Conservation (phyloP, 2,888 invertebrate species). For the Drosophila picticornis region DNA sequence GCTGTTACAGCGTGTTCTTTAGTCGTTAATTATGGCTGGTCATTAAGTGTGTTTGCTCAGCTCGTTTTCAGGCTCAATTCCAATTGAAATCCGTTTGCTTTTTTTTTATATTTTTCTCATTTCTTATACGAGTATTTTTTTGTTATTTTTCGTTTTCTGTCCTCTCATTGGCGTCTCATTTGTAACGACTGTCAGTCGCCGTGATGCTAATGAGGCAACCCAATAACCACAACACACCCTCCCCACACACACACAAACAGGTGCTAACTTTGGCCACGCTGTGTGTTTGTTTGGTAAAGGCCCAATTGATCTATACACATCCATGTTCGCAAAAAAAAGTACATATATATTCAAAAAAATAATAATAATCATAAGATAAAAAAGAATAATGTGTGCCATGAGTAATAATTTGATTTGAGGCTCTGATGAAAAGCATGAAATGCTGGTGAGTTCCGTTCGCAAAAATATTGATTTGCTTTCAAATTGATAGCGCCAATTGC, state of each 20-base stretch:
- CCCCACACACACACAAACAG: background rate
- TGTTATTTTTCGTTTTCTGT: conserved; percentile 30
- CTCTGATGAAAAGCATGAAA: too few relatives aligned
- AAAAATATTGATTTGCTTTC: background rate
- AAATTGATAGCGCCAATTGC: conserved; percentile 12
- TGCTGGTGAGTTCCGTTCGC: background rate
- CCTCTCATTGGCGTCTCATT: conserved; percentile 48
- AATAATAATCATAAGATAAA: background rate
- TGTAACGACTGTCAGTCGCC: conserved; percentile 45
- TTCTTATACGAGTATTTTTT: background rate
- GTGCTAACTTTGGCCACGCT: conserved; percentile 12
- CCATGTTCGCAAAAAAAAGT: conserved; percentile 3
- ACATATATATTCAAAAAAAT: conserved; percentile 5
- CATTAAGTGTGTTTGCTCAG: conserved; percentile 51
- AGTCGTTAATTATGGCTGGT: conserved; percentile 32
- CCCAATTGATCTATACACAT: conserved; percentile 15
- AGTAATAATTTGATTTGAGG: conserved; percentile 2
- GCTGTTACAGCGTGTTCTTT: conserved; percentile 38
- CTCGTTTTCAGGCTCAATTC: conserved; percentile 23
- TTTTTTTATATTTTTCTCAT: background rate
- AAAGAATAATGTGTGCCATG: conserved; percentile 18
- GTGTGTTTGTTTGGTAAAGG: conserved; percentile 25
- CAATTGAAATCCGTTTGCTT: conserved; percentile 35
- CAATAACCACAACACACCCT: conserved; percentile 11
- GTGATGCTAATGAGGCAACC: conserved; percentile 48